Percentiles rank a stretch among this genome's conserved stretches.
phyloP scores from a whole-genome alignment of 2,888 invertebrate species.

The Bombylius discolor region DNA sequence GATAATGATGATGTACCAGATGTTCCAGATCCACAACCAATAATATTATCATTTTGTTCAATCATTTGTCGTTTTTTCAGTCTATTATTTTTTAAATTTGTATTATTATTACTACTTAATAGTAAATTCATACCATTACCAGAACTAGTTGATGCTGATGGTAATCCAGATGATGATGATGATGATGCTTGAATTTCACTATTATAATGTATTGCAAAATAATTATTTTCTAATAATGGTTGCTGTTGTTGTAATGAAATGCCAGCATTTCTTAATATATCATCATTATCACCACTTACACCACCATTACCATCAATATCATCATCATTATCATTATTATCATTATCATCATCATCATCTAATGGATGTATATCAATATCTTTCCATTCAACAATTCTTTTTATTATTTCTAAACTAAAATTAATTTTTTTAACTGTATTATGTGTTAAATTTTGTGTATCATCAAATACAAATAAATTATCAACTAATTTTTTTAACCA shows the following conservation, averaged over 20 bases:
- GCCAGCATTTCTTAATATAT: not conserved
- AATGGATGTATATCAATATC: slow-evolving; percentile 68
- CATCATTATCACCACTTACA: not conserved
- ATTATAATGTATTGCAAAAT: slow-evolving; percentile 32
- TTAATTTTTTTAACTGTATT: slow-evolving; percentile 61
- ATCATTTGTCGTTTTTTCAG: too few relatives aligned
- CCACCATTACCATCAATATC: not conserved
- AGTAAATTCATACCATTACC: slow-evolving; percentile 9
- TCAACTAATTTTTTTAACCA: slow-evolving; percentile 68
- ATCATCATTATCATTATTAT: slow-evolving; percentile 6
- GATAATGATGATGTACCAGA: not conserved
- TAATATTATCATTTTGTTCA: too few relatives aligned
- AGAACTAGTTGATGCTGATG: slow-evolving; percentile 13
- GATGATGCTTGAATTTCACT: slow-evolving; percentile 13
- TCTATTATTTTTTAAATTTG: slow-evolving; percentile 1
- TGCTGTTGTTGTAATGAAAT: slow-evolving; percentile 3
- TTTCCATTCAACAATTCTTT: slow-evolving; percentile 79
- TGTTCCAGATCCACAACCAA: not conserved
- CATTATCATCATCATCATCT: slow-evolving; percentile 46
- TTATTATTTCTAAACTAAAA: slow-evolving; percentile 72
- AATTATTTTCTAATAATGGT: slow-evolving; percentile 30
- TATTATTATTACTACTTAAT: slow-evolving; percentile 8
- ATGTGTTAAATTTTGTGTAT: slow-evolving; percentile 41
- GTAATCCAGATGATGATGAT: slow-evolving; percentile 10
- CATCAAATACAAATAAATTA: slow-evolving; percentile 52